Conservation (phyloP, 2,888 invertebrate genomes). For the Agriotes lineatus region DNA sequence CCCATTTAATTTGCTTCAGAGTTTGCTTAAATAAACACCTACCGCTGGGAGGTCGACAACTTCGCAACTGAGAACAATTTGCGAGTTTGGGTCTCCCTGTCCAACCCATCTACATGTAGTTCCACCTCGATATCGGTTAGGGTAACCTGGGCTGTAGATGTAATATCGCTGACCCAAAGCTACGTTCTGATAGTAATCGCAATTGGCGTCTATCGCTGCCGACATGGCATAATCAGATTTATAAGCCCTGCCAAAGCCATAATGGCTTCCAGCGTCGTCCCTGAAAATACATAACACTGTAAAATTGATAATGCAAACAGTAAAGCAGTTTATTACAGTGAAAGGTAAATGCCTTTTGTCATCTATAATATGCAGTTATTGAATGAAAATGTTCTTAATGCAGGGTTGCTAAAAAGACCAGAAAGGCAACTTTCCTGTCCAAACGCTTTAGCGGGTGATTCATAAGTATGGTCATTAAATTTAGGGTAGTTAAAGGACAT, state of each 20-base stretch:
- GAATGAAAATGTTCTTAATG: too few relatives aligned
- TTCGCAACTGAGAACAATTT: slow-evolving; percentile 67
- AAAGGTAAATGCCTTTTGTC: too few relatives aligned
- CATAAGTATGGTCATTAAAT: too few relatives aligned
- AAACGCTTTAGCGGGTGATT: too few relatives aligned
- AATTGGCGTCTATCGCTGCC: slow-evolving; percentile 61
- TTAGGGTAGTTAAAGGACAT: too few relatives aligned
- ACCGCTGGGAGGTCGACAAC: slow-evolving; percentile 68
- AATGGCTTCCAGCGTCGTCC: slow-evolving; percentile 12
- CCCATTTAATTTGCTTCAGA: too few relatives aligned
- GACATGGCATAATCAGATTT: slow-evolving; percentile 56
- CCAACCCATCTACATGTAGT: slow-evolving; percentile 69
- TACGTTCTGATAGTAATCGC: slow-evolving; percentile 66
- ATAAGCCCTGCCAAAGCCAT: slow-evolving; percentile 57
- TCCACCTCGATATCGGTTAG: slow-evolving; percentile 62
- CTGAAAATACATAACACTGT: slow-evolving; percentile 41
- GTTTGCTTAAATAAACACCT: too few relatives aligned
- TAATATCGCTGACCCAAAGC: slow-evolving; percentile 62
- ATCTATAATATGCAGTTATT: too few relatives aligned
- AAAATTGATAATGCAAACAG: too few relatives aligned
- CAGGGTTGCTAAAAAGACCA: too few relatives aligned
- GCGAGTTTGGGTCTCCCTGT: slow-evolving; percentile 64
- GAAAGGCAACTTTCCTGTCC: too few relatives aligned
- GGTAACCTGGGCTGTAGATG: slow-evolving; percentile 68
- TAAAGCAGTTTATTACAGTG: too few relatives aligned